Evolutionary conservation across 2,888 invertebrate genomes (phyloP), one percentile per base, ranked within the genome.

Genomic region (Smittia sp.): DNA sequence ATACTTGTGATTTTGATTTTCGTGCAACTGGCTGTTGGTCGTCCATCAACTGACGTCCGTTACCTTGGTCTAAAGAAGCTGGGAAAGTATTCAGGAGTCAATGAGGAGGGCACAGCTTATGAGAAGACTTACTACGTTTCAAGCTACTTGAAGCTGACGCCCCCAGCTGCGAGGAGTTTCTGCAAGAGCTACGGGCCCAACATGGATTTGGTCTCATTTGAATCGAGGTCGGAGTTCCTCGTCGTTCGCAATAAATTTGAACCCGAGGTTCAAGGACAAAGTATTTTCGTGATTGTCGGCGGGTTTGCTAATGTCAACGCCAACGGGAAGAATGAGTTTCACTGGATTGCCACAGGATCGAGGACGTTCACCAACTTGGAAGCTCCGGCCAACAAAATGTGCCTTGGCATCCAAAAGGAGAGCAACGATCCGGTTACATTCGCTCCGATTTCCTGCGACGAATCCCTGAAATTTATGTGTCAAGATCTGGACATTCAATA

Each of bases 161-260:
- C 52, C 11, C 15, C 41, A 11, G 46, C 46, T 9, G 52, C 69
- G 7, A 25, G 69, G 32, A 69, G 69, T 32, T 46, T 46, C 7
- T 69, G 69, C 18, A 69, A 69, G 13, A 18, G 27, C 9, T 54
- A 69, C 32, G 25, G 25, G 0, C 11, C 11, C 24, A 38, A 7
- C n/a, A 68, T 68, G 68, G 69, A 69, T 54, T 25, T 69, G 24
- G 54, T 52, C 7, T 54, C 69, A 15, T 54, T 69, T 15, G 69
- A 69, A 25, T 54, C 69, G 15, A n/a, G 32, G 9, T 20, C 41
- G 2, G 69, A 69, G 20, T 69, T 54, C 27, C 25, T 68, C 4
- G 41, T 24, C 7, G 24, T 68, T 4, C 22, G 68, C 22, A 13
- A n/a, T 11, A 69, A 69, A 15, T 52, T 69, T n/a, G 41, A 46